Evolutionary conservation across 2,797 vertebrate genomes (phyloP), one percentile per base, ranked within the genome.

Genomic region (Delichon dasypus): DNA sequence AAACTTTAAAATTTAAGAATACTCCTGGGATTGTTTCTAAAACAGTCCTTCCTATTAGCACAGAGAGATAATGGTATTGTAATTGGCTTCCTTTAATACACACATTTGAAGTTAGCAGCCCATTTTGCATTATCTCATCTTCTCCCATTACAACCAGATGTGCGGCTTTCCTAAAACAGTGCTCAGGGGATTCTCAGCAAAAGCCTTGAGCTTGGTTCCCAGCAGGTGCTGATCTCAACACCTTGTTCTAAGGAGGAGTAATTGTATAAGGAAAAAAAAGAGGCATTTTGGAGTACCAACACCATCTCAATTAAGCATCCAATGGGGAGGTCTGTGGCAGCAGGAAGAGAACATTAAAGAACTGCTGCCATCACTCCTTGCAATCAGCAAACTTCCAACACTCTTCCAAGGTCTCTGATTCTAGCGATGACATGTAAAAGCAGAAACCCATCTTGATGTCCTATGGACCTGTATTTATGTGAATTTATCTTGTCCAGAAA

Each of bases 1-100:
- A 94, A 97, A 94, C 90, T 53, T 73, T 53, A 78, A 57, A 94
- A 96, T 95, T 88, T 80, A 96, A 93, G 85, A 93, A 92, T 89
- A 81, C 50, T 91, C 68, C 75, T 89, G 44, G 12, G 75, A 34
- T 90, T 93, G 47, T 91, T 91, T 84, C 89, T 66, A 26, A 79
- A 90, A 57, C 57, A 88, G 42, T 85, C 13, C 45, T 64, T 55
- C 75, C 30, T 51, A 44, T 90, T 88, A 64, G 34, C 47, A 83
- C n/a, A 68, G 64, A 76, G 44, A 65, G 21, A 23, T 66, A 75
- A 79, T 51, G 32, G 32, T 34, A 16, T 32, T 91, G 40, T 79
- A 71, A 72, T 82, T 60, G 26, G 11, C 42, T 87, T 94, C 80
- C 32, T 74, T 79, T 82, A 80, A 80, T 45, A 68, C 42, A 58